These are phyloP conservation scores for Gobiocypris rarus DNA, from an alignment of 2,113 vertebrate genomes.

Conservation along the genomic window DNA sequence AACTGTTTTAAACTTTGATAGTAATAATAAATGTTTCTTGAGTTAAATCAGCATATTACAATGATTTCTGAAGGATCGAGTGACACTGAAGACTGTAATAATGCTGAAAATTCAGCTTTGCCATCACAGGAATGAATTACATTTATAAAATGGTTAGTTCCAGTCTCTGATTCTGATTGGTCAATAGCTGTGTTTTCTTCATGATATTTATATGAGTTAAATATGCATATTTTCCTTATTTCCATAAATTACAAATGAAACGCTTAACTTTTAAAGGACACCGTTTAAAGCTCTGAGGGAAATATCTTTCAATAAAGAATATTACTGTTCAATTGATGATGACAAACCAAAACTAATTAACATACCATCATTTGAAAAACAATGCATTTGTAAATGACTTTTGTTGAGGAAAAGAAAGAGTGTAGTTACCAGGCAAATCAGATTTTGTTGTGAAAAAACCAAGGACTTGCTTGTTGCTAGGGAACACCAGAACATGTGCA, in stretches of 20 bases:
- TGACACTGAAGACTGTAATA: too few species aligned
- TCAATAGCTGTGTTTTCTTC: too few species aligned
- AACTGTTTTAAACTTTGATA: too few species aligned
- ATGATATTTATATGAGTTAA: too few species aligned
- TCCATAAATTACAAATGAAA: not conserved
- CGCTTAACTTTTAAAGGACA: not conserved
- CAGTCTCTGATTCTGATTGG: too few species aligned
- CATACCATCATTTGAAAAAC: not conserved
- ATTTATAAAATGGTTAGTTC: too few species aligned
- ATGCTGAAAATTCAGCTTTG: too few species aligned
- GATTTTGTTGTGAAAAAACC: constrained; percentile 44
- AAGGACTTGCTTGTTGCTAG: constrained; percentile 59
- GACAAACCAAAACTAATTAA: not conserved
- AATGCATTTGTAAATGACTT: constrained; percentile 1
- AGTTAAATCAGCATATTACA: too few species aligned
- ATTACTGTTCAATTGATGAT: not conserved
- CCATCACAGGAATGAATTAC: too few species aligned
- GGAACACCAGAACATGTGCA: constrained; percentile 53
- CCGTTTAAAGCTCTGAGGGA: not conserved
- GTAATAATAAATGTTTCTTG: too few species aligned
- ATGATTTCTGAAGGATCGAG: too few species aligned
- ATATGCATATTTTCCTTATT: not conserved
- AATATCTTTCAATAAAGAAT: not conserved
- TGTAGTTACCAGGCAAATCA: constrained; percentile 30
- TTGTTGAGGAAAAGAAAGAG: not conserved